phyloP scores from a whole-genome alignment of 2,888 invertebrate genomes.

The Xestia xanthographa region DNA sequence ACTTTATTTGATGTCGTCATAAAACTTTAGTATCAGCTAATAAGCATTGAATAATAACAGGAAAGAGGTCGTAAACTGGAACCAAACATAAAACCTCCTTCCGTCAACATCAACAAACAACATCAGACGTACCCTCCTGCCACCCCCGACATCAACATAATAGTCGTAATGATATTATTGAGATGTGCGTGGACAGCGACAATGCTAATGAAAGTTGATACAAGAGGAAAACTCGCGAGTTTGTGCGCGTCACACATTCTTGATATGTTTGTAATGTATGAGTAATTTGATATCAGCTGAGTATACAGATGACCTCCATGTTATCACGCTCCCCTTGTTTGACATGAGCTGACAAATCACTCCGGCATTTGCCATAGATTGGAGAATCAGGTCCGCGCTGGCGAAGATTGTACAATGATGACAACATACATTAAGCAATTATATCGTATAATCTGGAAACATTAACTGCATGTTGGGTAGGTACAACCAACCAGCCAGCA shows the following conservation, averaged over 20 bases:
- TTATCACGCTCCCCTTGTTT: background rate
- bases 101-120: constrained; percentile 53
- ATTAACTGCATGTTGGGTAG: background rate
- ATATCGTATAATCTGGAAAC: background rate
- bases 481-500: too few species aligned
- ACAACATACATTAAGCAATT: background rate
- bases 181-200: constrained; percentile 11
- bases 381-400: background rate
- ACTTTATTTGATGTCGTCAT: constrained; percentile 40
- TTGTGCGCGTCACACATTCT: background rate
- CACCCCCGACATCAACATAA: background rate
- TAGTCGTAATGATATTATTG: constrained; percentile 47
- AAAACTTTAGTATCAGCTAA: constrained; percentile 50
- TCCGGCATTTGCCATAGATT: background rate
- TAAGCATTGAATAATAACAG: constrained; percentile 54
- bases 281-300: background rate
- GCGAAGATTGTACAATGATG: background rate
- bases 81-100: constrained; percentile 45
- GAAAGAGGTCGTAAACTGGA: constrained; percentile 48
- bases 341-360: background rate
- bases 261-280: constrained; percentile 26
- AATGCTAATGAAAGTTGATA: constrained; percentile 52
- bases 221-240: constrained; percentile 15
- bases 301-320: background rate
- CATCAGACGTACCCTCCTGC: background rate